Conservation (phyloP, 2,797 vertebrate species). For the Pipistrellus pipistrellus region DNA sequence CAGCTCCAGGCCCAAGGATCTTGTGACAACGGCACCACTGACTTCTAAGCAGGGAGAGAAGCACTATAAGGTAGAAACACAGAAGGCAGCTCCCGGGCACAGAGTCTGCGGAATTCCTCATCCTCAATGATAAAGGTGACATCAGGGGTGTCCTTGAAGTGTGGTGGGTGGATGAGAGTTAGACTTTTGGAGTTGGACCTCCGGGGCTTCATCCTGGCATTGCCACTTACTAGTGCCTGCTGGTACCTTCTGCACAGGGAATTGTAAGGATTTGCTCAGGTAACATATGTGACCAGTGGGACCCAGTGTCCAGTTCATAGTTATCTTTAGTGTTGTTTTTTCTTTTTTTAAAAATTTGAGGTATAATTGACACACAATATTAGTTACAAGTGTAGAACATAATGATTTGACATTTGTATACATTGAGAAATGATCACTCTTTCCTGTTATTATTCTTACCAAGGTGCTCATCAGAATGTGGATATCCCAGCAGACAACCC, state of each 20-base stretch:
- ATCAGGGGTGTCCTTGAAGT: background rate
- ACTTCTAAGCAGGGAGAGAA: background rate
- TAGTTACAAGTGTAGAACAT: background rate
- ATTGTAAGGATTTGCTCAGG: background rate
- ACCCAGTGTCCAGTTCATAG: background rate
- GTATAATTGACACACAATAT: background rate
- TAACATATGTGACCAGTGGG: background rate
- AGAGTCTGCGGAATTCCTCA: background rate
- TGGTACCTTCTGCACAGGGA: background rate
- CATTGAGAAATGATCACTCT: background rate
- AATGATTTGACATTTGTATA: background rate
- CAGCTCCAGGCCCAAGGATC: background rate
- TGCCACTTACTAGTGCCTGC: background rate
- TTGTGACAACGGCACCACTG: background rate
- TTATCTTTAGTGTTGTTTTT: background rate
- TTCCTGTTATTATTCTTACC: conserved; percentile 18
- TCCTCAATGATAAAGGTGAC: background rate
- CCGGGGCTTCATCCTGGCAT: background rate
- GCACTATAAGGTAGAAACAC: background rate
- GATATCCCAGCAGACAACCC: background rate
- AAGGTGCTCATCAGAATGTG: background rate
- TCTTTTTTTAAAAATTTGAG: background rate
- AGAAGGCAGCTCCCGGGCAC: background rate
- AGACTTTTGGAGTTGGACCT: background rate
- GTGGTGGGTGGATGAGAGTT: background rate